phyloP scores from a whole-genome alignment of 2,888 invertebrate genomes.

The Temnothorax unifasciatus region DNA sequence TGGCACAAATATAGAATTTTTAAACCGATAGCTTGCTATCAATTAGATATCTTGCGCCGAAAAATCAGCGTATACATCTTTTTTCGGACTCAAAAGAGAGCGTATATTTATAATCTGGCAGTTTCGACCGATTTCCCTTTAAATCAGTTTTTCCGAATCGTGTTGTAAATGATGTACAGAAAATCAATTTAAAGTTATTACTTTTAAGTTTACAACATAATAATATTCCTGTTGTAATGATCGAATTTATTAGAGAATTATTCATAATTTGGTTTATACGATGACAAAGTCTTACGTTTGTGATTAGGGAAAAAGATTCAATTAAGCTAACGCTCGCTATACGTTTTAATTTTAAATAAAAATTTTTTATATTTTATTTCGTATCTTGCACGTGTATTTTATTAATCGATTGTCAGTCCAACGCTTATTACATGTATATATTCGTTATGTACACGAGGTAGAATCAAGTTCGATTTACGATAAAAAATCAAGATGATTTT shows the following conservation, averaged over 20 bases:
- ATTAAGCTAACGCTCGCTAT: constrained; percentile 46
- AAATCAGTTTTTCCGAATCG: not conserved
- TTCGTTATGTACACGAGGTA: constrained; percentile 10
- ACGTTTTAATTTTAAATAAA: constrained; percentile 57
- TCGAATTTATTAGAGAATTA: constrained; percentile 42
- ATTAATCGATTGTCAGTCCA: constrained; percentile 11
- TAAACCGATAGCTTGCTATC: constrained; percentile 48
- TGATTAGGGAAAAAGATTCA: constrained; percentile 42
- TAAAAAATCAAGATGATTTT: constrained; percentile 1
- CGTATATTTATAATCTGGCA: not conserved
- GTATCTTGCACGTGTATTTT: constrained; percentile 39
- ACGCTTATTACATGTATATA: not conserved
- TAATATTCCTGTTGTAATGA: constrained; percentile 44
- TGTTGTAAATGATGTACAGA: constrained; percentile 5
- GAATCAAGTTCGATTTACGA: not conserved
- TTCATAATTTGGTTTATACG: constrained; percentile 46
- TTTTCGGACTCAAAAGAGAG: not conserved
- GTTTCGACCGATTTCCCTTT: not conserved
- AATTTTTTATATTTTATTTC: constrained; percentile 59
- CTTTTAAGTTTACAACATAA: constrained; percentile 30
- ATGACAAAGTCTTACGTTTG: constrained; percentile 48
- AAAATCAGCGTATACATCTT: constrained; percentile 7
- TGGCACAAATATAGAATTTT: constrained; percentile 80
- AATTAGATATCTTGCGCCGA: constrained; percentile 52
- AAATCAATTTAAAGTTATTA: constrained; percentile 12